These are phyloP conservation scores for Yasuhikotakia modesta DNA, from an alignment of 2,797 vertebrate species.

Conservation along the genomic window DNA sequence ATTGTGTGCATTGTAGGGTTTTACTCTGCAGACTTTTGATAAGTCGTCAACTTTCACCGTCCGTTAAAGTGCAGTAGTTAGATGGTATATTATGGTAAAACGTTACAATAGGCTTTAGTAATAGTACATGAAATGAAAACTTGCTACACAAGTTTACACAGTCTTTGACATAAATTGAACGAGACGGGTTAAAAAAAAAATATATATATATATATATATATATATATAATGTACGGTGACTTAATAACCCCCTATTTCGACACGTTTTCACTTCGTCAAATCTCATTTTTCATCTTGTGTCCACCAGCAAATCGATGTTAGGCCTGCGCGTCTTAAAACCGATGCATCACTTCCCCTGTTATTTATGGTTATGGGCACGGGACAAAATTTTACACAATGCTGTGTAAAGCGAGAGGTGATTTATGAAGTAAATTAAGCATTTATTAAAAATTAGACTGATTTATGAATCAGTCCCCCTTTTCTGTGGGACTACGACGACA, in stretches of 20 bases:
- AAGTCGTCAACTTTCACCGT: background rate
- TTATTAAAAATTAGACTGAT: constrained; percentile 18
- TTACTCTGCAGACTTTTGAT: background rate
- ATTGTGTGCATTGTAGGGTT: background rate
- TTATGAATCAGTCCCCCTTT: background rate
- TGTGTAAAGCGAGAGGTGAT: background rate
- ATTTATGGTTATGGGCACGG: background rate
- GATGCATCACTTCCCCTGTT: background rate
- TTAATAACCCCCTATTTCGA: no score
- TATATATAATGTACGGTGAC: no score
- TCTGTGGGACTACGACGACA: background rate
- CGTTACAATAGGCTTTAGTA: background rate
- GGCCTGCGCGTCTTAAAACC: background rate
- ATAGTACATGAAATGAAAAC: no score
- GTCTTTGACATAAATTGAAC: no score
- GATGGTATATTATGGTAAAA: background rate
- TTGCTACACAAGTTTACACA: no score
- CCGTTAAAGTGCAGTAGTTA: background rate
- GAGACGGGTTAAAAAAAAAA: no score
- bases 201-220: no score
- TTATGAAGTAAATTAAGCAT: constrained; percentile 13
- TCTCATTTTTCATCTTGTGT: background rate
- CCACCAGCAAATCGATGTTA: no score
- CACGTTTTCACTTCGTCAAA: background rate
- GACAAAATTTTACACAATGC: background rate